Conservation (phyloP, 2,113 vertebrate genomes). For the Bucco capensis region DNA sequence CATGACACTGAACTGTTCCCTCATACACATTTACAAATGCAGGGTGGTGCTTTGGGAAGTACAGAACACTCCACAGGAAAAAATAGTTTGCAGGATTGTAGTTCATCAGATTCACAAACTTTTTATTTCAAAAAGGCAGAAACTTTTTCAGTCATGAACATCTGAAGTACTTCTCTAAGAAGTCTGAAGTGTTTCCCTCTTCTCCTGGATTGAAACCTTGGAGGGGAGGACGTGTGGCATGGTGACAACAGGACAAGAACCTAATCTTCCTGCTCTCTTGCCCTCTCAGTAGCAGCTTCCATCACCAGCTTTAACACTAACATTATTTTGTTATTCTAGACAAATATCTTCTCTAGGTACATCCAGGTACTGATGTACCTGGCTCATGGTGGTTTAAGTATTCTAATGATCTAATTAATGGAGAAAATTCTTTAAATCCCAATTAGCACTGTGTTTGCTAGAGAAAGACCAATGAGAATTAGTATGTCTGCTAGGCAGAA, state of each 20-base stretch:
- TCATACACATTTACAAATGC: neutral
- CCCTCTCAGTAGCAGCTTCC: neutral
- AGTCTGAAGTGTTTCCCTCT: neutral
- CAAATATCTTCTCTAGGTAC: neutral
- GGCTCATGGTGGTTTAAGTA: neutral
- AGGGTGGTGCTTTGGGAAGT: neutral
- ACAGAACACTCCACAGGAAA: neutral
- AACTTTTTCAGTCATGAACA: neutral
- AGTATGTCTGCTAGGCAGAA: neutral
- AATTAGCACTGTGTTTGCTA: neutral
- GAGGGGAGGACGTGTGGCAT: rapidly evolving
- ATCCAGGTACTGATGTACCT: neutral
- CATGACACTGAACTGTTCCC: neutral
- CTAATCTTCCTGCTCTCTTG: neutral
- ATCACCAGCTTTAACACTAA: neutral
- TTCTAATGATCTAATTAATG: neutral
- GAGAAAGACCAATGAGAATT: neutral
- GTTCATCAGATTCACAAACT: neutral
- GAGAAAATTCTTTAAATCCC: neutral
- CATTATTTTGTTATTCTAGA: neutral
- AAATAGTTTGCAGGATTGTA: neutral
- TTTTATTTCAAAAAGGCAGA: neutral
- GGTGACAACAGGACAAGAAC: rapidly evolving
- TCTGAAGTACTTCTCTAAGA: neutral
- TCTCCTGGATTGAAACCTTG: neutral